A percentile compares a stretch with the other conserved stretches of the same genome.
phyloP scores from a whole-genome alignment of 2,888 invertebrate genomes.

The Amphiduros pacificus region DNA sequence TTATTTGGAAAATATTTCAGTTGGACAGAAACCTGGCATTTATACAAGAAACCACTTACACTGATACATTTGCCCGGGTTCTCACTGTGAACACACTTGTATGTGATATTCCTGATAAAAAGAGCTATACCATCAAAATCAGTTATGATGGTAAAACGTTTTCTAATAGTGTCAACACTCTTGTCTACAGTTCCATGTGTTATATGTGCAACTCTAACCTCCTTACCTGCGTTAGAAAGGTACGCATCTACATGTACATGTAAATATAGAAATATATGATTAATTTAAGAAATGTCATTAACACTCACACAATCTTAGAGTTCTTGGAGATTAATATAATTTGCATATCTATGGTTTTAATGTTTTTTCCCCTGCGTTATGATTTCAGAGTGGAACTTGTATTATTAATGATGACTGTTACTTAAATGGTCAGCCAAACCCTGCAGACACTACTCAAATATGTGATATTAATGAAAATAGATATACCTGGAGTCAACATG shows the following conservation, averaged over 20 bases:
- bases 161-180: background rate
- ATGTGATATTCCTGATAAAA: background rate
- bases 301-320: no score
- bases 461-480: background rate
- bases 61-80: background rate
- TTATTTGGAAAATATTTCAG: no score
- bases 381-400: conserved; percentile 8
- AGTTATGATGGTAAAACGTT: background rate
- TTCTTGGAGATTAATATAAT: background rate
- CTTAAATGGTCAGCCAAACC: conserved; percentile 1
- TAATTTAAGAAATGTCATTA: background rate
- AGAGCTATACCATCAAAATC: conserved; percentile 6
- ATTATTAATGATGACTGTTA: conserved; percentile 3
- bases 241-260: background rate
- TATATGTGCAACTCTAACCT: background rate
- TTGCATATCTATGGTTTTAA: background rate
- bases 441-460: background rate
- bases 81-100: background rate
- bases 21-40: no score
- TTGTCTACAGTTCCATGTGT: conserved; percentile 7
- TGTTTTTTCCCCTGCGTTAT: no score
- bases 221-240: conserved; percentile 1
- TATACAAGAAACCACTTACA: no score
- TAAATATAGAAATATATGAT: background rate
- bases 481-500: conserved; percentile 5